These are phyloP conservation scores for Eudasyphora cyanicolor DNA, from an alignment of 2,888 invertebrate species.

Conservation along the genomic window DNA sequence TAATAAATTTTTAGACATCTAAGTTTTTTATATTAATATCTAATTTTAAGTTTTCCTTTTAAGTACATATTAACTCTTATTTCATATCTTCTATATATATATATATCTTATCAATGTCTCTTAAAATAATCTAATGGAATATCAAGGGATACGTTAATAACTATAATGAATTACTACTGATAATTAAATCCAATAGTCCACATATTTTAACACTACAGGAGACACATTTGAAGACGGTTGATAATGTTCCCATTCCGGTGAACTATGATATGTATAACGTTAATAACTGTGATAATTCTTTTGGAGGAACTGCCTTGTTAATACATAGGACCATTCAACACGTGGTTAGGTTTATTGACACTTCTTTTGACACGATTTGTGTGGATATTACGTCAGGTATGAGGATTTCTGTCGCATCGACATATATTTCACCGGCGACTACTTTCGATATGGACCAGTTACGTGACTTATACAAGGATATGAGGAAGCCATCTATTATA, in stretches of 20 bases:
- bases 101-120: background rate
- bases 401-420: conserved; percentile 28
- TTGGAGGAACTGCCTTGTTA: conserved; percentile 31
- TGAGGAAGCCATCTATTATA: background rate
- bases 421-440: conserved; percentile 35
- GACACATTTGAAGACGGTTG: conserved; percentile 49
- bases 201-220: conserved; percentile 58
- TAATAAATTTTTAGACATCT: too few species aligned
- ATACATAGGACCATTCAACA: conserved; percentile 47
- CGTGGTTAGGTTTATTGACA: too few species aligned
- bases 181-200: conserved; percentile 41
- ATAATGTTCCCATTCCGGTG: conserved; percentile 44
- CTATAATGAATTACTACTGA: conserved; percentile 43
- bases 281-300: conserved; percentile 25
- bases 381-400: conserved; percentile 28
- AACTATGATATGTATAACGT: conserved; percentile 35
- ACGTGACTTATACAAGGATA: background rate
- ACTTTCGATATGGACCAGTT: background rate
- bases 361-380: background rate
- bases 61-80: too few species aligned
- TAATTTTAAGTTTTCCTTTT: too few species aligned
- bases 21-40: too few species aligned
- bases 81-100: too few species aligned
- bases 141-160: conserved; percentile 53
- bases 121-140: conserved; percentile 56